Evolutionary conservation across 2,797 vertebrate genomes (phyloP), one percentile per base, ranked within the genome.

Genomic region (Aldrovandia affinis): DNA sequence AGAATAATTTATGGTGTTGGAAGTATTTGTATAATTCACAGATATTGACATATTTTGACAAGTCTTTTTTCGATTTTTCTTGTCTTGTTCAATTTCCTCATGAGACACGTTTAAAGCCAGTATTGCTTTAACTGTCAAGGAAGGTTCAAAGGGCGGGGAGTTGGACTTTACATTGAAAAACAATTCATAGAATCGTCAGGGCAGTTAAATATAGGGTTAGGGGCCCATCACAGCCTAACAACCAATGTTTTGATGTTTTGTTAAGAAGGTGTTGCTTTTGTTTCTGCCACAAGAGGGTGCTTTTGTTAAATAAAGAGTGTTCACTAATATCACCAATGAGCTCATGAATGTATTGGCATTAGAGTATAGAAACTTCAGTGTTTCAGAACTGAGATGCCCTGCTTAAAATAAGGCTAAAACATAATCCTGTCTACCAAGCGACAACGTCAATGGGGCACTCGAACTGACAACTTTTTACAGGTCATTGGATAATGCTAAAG

Each of bases 251-350:
- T 77, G 39, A 44, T n/a, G 42, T n/a, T 47, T 25, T 36, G 42
- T 6, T n/a, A 73, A 7, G 22, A n/a, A n/a, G n/a, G n/a, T n/a
- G 20, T 75, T 22, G 42, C 73, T n/a, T 47, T 47, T 77, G 42
- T 77, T 77, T 77, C 39, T 73, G 33, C 73, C 73, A 77, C 42
- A 25, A 77, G 73, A 47, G 39, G 42, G 73, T 14, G 42, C 73
- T 25, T 20, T 8, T 77, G 14, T 70, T 47, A 77, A 77, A 5
- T 47, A 77, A 77, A 5, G 30, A 44, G 42, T 6, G n/a, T 6
- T 6, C 25, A 12, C 14, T 47, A n/a, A 44, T 6, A 44, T 77
- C 5, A 44, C 0, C 39, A 10, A 44, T 44, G 73, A 1, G 42
- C 42, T 75, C 22, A 2, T 42, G 36, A 42, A 75, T 9, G 5